A percentile compares a stretch with the other conserved stretches of the same genome.
Conservation (phyloP, 2,113 vertebrate genomes). For the Thunnus maccoyii region DNA sequence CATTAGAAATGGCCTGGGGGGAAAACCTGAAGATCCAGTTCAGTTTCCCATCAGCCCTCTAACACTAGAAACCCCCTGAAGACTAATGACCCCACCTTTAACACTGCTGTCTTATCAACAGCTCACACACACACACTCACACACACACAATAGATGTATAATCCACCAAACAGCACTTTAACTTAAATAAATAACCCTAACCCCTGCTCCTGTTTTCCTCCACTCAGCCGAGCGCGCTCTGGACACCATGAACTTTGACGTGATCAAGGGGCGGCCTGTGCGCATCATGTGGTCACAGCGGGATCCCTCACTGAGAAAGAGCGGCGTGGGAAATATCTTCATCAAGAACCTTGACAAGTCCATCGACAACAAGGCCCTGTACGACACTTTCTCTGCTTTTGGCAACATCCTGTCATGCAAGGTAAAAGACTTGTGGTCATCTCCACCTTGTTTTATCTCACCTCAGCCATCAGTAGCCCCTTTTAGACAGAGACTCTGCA, state of each 20-base stretch:
- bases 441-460: not conserved
- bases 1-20: not conserved
- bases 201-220: not conserved
- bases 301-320: conserved; percentile 97
- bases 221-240: conserved; percentile 93
- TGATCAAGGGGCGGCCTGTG: conserved; percentile 97
- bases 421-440: conserved; percentile 80
- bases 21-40: not conserved
- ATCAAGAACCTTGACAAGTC: conserved; percentile 99
- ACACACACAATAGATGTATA: too few relatives aligned
- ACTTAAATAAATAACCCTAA: not conserved
- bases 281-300: conserved; percentile 99
- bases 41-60: not conserved
- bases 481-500: too few relatives aligned
- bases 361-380: conserved; percentile 99
- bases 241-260: conserved; percentile 99
- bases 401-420: conserved; percentile 99
- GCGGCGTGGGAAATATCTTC: conserved; percentile 99
- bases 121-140: too few relatives aligned
- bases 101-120: not conserved
- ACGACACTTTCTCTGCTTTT: conserved; percentile 99
- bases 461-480: too few relatives aligned
- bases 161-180: not conserved
- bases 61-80: not conserved
- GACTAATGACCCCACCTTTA: not conserved